Conservation (phyloP, 2,888 invertebrate genomes). For the Girardia tigrina region DNA sequence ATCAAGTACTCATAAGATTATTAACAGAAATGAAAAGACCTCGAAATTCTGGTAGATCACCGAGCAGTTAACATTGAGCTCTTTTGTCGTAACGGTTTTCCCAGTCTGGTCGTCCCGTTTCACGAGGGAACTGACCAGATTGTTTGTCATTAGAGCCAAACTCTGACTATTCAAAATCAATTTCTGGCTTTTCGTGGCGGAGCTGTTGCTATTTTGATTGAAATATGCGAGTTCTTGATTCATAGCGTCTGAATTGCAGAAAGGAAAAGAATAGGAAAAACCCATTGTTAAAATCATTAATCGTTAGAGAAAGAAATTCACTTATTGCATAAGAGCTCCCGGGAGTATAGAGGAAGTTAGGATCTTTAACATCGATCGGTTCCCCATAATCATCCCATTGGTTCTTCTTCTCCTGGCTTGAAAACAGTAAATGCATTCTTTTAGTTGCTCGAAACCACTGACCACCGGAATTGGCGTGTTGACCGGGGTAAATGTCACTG, state of each 20-base stretch:
- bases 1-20: too few species aligned
- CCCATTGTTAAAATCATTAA: background rate
- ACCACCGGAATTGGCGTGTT: conserved; percentile 31
- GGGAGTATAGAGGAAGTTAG: conserved; percentile 39
- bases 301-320: too few species aligned
- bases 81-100: background rate
- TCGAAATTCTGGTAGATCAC: conserved; percentile 1
- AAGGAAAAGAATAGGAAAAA: background rate
- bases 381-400: conserved; percentile 91
- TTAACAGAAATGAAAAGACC: too few species aligned
- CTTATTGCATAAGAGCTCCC: background rate
- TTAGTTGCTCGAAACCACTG: conserved; percentile 34
- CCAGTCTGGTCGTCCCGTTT: background rate
- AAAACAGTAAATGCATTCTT: conserved; percentile 27
- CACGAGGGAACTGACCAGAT: background rate
- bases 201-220: background rate
- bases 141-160: background rate
- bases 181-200: background rate
- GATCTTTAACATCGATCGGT: conserved; percentile 55
- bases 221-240: conserved; percentile 12
- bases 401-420: conserved; percentile 49
- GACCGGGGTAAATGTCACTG: conserved; percentile 33
- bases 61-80: background rate
- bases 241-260: background rate
- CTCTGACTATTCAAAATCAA: background rate